Percentiles rank a stretch among this genome's conserved stretches.
Conservation (phyloP, 2,888 invertebrate genomes). For the Dermolepida albohirtum region DNA sequence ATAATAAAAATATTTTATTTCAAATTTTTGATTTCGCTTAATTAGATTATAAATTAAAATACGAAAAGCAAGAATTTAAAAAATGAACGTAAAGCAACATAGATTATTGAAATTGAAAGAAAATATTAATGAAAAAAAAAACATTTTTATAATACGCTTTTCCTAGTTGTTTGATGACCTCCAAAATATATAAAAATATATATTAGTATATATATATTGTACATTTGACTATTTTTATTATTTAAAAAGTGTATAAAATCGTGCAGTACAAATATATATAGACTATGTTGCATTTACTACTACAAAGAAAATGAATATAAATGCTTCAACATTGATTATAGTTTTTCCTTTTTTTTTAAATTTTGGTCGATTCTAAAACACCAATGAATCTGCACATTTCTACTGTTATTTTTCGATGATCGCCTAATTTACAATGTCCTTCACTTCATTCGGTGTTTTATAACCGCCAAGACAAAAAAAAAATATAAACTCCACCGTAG, state of each 20-base stretch:
- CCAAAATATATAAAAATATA: conserved; percentile 37
- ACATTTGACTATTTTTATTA: conserved; percentile 45
- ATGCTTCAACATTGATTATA: conserved; percentile 49
- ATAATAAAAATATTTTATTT: conserved; percentile 29
- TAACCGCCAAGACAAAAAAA: not conserved
- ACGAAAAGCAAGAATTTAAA: conserved; percentile 5
- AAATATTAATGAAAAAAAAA: conserved; percentile 12
- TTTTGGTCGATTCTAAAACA: conserved; percentile 34
- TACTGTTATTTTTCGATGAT: conserved; percentile 2
- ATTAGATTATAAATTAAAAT: conserved; percentile 3
- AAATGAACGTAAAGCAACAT: conserved; percentile 46
- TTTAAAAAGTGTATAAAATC: conserved; percentile 44
- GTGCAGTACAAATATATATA: conserved; percentile 45
- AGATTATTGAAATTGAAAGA: conserved; percentile 35
- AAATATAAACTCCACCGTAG: conserved; percentile 49
- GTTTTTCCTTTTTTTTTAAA: conserved; percentile 28
- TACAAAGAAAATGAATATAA: conserved; percentile 43
- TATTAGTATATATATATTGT: conserved; percentile 29
- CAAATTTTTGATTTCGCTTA: conserved; percentile 29
- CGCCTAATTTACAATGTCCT: conserved; percentile 1
- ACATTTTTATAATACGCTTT: conserved; percentile 42
- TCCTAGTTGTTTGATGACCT: conserved; percentile 40
- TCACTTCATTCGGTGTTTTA: conserved; percentile 27
- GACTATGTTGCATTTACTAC: conserved; percentile 47
- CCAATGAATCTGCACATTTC: conserved; percentile 7